Evolutionary conservation across 2,888 invertebrate genomes (phyloP).

Genomic region (Drosophila flavopinicola): DNA sequence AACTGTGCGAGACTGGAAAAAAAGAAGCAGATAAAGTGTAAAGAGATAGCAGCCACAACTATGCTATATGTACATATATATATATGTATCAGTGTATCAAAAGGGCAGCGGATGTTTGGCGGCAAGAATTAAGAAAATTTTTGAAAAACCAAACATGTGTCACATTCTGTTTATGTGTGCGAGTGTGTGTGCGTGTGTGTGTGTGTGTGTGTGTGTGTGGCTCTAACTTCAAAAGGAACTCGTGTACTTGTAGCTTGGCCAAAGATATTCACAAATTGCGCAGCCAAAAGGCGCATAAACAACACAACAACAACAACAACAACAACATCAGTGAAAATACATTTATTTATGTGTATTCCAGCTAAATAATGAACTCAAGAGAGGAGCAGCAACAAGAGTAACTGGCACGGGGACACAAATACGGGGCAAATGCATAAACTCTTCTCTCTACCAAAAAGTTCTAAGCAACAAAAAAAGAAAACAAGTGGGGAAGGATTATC

Average conservation of each 20-base stretch:
- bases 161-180: neutral
- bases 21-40: neutral
- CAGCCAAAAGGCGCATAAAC: slow-evolving; percentile 47
- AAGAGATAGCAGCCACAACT: slow-evolving; percentile 3
- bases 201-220: slow-evolving; percentile 10
- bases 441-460: slow-evolving; percentile 3
- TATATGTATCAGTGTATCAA: slow-evolving; percentile 23
- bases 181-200: neutral
- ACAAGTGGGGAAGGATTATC: no score
- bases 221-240: slow-evolving; percentile 55
- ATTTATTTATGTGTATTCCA: slow-evolving; percentile 45
- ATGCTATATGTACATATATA: neutral
- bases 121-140: slow-evolving; percentile 43
- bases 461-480: slow-evolving; percentile 12
- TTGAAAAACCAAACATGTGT: slow-evolving; percentile 29
- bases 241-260: slow-evolving; percentile 35
- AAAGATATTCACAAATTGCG: slow-evolving; percentile 46
- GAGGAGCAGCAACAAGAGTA: neutral
- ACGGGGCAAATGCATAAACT: slow-evolving; percentile 26
- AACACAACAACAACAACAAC: slow-evolving; percentile 7
- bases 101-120: slow-evolving; percentile 40
- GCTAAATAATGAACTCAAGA: slow-evolving; percentile 50
- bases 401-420: neutral
- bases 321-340: slow-evolving; percentile 23
- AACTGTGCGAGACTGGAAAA: slow-evolving; percentile 2